Percentiles rank a stretch among this genome's conserved stretches.
phyloP scores from a whole-genome alignment of 2,888 invertebrate species.

The Archips crataeganus region DNA sequence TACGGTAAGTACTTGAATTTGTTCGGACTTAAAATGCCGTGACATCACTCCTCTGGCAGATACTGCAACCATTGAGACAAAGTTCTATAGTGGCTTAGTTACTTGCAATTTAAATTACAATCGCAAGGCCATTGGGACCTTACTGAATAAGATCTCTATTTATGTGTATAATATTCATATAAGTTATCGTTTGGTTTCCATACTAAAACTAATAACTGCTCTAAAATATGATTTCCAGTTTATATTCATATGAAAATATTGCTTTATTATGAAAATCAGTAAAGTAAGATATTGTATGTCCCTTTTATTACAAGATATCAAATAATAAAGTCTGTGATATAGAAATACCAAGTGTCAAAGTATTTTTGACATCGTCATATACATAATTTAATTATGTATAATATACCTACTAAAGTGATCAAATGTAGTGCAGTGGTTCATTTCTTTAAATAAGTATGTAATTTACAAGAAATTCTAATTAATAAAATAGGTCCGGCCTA shows the following conservation, averaged over 20 bases:
- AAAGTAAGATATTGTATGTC: neutral
- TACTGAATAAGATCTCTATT: conserved; percentile 36
- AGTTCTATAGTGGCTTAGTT: neutral
- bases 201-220: conserved; percentile 66
- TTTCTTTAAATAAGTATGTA: neutral
- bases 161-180: conserved; percentile 52
- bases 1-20: too few relatives aligned
- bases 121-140: neutral
- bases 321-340: neutral
- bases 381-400: too few relatives aligned
- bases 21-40: too few relatives aligned
- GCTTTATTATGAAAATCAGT: neutral
- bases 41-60: too few relatives aligned
- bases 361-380: too few relatives aligned
- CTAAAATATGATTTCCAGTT: conserved; percentile 43
- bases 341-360: neutral
- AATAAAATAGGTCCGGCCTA: conserved; percentile 37
- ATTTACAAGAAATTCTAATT: conserved; percentile 43
- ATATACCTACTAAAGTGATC: too few relatives aligned
- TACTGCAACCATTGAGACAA: neutral
- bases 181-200: conserved; percentile 69
- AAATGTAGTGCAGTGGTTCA: neutral
- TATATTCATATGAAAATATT: conserved; percentile 40
- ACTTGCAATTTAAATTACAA: neutral
- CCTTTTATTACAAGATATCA: neutral